A percentile compares a stretch with the other conserved stretches of the same genome.
Conservation (phyloP, 2,113 vertebrate genomes). For the Alaudala cheleensis region DNA sequence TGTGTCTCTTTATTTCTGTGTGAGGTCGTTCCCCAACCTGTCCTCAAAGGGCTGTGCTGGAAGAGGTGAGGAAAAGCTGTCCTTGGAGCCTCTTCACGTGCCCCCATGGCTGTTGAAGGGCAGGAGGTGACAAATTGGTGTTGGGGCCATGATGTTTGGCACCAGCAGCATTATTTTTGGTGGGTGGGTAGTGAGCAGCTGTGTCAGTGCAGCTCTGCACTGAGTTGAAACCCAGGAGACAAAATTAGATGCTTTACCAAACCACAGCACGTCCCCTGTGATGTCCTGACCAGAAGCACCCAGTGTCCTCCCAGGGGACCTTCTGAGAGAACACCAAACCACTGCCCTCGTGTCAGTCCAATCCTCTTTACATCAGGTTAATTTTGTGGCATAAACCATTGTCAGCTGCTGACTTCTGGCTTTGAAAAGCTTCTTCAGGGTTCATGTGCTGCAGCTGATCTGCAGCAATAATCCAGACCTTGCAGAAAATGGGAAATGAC, state of each 20-base stretch:
- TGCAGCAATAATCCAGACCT: not conserved
- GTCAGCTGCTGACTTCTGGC: not conserved
- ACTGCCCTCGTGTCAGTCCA: not conserved
- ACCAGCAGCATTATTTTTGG: not conserved
- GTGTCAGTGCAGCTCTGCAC: not conserved
- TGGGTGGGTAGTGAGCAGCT: not conserved
- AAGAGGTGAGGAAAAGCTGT: not conserved
- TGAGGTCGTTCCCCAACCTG: fast-evolving
- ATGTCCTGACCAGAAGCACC: not conserved
- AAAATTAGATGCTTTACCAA: not conserved
- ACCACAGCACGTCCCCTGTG: not conserved
- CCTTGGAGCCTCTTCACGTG: not conserved
- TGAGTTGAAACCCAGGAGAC: not conserved
- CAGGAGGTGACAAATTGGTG: not conserved
- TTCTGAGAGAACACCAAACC: not conserved
- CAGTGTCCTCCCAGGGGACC: not conserved
- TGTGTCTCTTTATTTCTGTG: not conserved
- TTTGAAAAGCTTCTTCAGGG: not conserved
- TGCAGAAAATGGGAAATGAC: not conserved
- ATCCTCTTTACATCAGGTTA: not conserved
- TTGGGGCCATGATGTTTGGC: not conserved
- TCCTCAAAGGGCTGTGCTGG: not conserved
- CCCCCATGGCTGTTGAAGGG: not conserved
- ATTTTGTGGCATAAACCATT: not conserved
- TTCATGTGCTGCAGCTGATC: not conserved